phyloP scores from a whole-genome alignment of 2,797 vertebrate species.

The Pogoniulus pusillus region DNA sequence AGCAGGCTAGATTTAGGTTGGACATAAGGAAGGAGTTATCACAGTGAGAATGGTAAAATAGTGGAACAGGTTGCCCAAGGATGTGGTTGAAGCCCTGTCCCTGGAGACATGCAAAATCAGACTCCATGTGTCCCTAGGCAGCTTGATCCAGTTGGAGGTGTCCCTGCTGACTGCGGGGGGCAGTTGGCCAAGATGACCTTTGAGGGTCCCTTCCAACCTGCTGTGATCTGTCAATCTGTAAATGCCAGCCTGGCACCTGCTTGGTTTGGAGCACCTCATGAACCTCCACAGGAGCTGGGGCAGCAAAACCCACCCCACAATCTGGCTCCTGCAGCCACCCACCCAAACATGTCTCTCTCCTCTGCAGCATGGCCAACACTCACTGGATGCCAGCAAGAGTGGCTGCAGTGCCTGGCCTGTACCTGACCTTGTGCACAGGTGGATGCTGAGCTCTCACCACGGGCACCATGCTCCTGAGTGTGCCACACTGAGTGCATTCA shows the following conservation, averaged over 20 bases:
- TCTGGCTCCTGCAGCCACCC: neutral
- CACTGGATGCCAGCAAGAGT: neutral
- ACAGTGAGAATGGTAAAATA: too few relatives aligned
- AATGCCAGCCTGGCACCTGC: fast-evolving
- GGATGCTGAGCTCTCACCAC: fast-evolving
- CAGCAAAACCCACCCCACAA: fast-evolving
- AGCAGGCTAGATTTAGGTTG: too few relatives aligned
- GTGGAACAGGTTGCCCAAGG: too few relatives aligned
- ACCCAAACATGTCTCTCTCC: neutral
- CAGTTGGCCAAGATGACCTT: too few relatives aligned
- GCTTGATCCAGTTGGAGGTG: too few relatives aligned
- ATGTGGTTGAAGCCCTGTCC: too few relatives aligned
- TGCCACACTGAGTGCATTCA: fast-evolving
- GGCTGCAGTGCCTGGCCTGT: fast-evolving
- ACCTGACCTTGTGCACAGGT: fast-evolving
- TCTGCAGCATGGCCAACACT: fast-evolving
- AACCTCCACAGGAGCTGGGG: neutral
- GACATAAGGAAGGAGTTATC: too few relatives aligned
- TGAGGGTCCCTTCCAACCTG: too few relatives aligned
- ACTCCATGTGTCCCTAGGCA: too few relatives aligned
- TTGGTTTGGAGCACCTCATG: neutral
- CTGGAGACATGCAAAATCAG: too few relatives aligned
- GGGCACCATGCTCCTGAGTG: neutral
- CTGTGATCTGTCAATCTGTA: too few relatives aligned
- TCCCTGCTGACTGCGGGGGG: too few relatives aligned